Evolutionary conservation across 1,140 invertebrate genomes (phyloP), one percentile per base, ranked within the genome.

Genomic region (Formica exsecta): DNA sequence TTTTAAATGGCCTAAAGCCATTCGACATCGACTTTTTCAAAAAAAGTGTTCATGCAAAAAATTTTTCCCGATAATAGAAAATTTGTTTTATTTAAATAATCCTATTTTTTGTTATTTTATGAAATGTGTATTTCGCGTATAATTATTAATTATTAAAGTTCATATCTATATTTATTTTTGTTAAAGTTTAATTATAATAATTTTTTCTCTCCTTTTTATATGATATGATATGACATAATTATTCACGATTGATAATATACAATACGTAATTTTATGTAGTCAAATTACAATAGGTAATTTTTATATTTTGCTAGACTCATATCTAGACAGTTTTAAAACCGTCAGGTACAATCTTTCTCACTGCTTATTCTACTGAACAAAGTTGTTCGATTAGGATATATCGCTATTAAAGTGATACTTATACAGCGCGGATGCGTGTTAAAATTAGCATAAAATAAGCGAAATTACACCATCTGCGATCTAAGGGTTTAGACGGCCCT

Each of bases 371-470:
- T 29, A 22, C 13, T n/a, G 9, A 36, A 22, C 29, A 19, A 16
- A 79, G 54, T 68, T 54, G 38, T n/a, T 19, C n/a, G 29, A 65
- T 54, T 19, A 54, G 54, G 54, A 25, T 38, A 51, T 51, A 57
- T 62, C 1, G 3, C 51, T 54, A 29, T 25, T 38, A 61, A 61
- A 73, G 22, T 25, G 3, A 48, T 32, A 8, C 29, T 62, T 7
- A 7, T 57, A 48, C n/a, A 44, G 5, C 7, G 9, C 25, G 22
- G 22, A 61, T 9, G 68, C 79, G 11, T 54, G 19, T 29, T 57
- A 44, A 3, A 73, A 74, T 83, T 73, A 83, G 41, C 79, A 73
- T 61, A 61, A 57, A 85, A 68, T 68, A 29, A 85, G 29, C 48
- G 25, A 7, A 29, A 68, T 57, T 19, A 48, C 48, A 80, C 11